phyloP scores from a whole-genome alignment of 2,113 vertebrate species.

The Microcebus griseorufus region DNA sequence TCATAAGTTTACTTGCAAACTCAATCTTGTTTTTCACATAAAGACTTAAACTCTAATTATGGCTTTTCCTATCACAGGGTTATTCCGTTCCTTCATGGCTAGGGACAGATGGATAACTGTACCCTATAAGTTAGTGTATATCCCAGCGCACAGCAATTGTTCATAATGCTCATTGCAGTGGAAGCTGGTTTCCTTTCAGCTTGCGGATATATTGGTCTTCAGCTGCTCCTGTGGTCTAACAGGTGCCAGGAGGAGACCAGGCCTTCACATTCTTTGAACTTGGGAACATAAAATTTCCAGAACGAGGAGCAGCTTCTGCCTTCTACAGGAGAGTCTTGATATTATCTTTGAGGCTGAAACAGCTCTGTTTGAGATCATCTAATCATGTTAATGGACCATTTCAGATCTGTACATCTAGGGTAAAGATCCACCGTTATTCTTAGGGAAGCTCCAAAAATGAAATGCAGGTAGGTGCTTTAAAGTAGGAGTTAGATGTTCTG shows the following conservation, averaged over 20 bases:
- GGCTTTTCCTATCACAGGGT: background rate
- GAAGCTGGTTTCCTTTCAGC: background rate
- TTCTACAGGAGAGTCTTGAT: background rate
- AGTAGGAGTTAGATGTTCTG: background rate
- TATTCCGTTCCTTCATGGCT: background rate
- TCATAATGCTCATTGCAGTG: background rate
- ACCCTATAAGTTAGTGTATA: background rate
- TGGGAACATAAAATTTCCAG: background rate
- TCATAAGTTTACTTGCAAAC: background rate
- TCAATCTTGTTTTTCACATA: background rate
- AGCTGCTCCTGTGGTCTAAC: background rate
- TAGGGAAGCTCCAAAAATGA: background rate
- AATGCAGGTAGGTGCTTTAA: background rate
- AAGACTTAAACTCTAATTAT: background rate
- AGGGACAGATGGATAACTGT: background rate
- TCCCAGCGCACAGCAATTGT: background rate
- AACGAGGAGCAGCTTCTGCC: background rate
- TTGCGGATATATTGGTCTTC: background rate
- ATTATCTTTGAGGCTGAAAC: background rate
- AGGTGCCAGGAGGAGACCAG: background rate
- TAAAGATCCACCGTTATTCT: background rate
- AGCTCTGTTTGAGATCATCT: background rate
- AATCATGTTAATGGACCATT: background rate
- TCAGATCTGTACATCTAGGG: background rate
- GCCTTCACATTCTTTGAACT: background rate